phyloP scores from a whole-genome alignment of 1,140 invertebrate species.

The Nephila pilipes region DNA sequence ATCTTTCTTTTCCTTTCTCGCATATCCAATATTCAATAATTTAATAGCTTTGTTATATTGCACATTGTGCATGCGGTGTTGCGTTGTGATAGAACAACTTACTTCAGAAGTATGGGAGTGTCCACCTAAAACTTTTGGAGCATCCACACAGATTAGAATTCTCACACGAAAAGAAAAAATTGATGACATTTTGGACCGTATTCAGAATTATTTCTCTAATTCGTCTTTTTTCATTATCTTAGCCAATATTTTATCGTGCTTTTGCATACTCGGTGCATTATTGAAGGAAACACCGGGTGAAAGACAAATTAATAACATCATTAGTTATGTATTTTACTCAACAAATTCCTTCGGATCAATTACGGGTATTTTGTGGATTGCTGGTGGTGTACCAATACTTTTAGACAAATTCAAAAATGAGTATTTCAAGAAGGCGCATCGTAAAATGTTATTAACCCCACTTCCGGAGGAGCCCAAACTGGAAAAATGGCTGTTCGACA shows the following conservation, averaged over 20 bases:
- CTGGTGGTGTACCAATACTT: neutral
- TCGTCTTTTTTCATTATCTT: neutral
- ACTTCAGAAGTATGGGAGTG: neutral
- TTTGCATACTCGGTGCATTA: neutral
- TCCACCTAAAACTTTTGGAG: neutral
- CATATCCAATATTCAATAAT: too few relatives aligned
- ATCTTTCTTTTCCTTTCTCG: too few relatives aligned
- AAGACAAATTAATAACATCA: neutral
- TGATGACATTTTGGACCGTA: neutral
- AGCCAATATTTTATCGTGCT: neutral
- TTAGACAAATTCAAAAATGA: neutral
- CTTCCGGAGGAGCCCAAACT: neutral
- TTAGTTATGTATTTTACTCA: neutral
- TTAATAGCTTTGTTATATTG: too few relatives aligned
- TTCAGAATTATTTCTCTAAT: neutral
- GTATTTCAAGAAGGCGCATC: neutral
- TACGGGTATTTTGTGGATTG: neutral
- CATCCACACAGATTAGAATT: neutral
- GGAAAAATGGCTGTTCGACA: neutral
- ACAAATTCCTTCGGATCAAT: neutral
- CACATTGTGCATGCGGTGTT: too few relatives aligned
- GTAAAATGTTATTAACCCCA: neutral
- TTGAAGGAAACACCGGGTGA: neutral
- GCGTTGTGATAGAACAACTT: too few relatives aligned
- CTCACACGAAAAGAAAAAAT: neutral